Base-by-base conservation (phyloP, 1,140 invertebrate species). In the Drosophila nebulosa region DNA sequence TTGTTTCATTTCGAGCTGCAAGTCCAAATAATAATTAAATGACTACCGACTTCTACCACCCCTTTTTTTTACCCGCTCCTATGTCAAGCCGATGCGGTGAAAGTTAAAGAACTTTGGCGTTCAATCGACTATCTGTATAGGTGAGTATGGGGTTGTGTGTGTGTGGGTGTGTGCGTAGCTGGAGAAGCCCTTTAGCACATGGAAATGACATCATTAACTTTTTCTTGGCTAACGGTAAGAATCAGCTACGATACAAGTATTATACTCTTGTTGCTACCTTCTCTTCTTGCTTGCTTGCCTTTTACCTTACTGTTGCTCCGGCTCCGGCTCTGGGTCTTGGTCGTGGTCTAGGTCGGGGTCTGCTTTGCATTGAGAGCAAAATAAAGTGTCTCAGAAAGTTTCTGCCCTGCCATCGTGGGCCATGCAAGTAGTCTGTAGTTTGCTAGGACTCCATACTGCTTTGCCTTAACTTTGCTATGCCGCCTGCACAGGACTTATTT, bases 191-290 rank as follows among this genome's bases (percentile, higher is more conserved):
- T 71, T 55, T 30, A 64, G 55, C 75, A 83, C 83, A 69, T 79
- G 83, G 78, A 76, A 79, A 71, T 88, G 83, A 88, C 83, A 88
- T 88, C 83, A 88, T 88, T 88, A 88, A 83, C 72, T 88, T 88
- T 84, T 75, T 69, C 53, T 58, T 64, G 63, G 30, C 58, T 65
- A 36, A 14, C 50, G 46, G 36, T 32, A 35, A 35, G 21, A 71
- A 46, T 69, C 50, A 22, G 36, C 27, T 67, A 57, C 63, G 64
- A 58, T 69, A 62, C 63, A 65, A 51, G 30, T 35, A 30, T 55
- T 27, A 14, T 42, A 21, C 10, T 2, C 21, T 24, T 58, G 35
- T 39, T 58, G 56, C 22, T 46, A 46, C 39, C 39, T 46, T 42
- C 39, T 5, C 14, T 42, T 42, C n/a, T 14, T n/a, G n/a, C n/a